These are phyloP conservation scores for Cygnus buccinator DNA, from an alignment of 2,113 vertebrate genomes.

Conservation along the genomic window DNA sequence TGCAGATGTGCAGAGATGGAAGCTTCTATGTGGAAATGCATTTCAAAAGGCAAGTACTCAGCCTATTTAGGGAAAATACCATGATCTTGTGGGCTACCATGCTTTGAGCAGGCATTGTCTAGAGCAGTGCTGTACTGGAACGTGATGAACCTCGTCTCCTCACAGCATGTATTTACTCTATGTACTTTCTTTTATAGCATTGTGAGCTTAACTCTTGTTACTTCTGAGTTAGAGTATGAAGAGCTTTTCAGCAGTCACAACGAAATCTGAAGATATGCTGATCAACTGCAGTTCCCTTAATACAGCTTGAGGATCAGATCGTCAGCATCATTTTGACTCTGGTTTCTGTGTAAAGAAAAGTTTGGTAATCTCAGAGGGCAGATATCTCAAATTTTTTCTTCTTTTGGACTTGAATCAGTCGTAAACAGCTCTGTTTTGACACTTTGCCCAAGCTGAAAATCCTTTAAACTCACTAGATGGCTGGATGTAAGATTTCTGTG, in stretches of 20 bases:
- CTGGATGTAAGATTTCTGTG: neutral
- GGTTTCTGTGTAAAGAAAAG: neutral
- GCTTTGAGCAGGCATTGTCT: neutral
- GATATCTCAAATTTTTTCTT: neutral
- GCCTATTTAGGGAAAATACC: neutral
- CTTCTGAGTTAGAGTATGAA: neutral
- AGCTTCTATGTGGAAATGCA: neutral
- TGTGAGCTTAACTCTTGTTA: neutral
- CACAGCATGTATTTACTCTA: neutral
- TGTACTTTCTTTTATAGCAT: neutral
- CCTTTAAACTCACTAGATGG: neutral
- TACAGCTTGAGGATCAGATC: neutral
- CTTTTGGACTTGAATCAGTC: neutral
- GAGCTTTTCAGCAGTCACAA: neutral
- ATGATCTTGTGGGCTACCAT: neutral
- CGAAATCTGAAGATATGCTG: neutral
- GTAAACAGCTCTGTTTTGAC: neutral
- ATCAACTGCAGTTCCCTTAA: neutral
- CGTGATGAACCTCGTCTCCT: accelerated
- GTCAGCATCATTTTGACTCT: neutral
- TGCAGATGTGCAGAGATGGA: neutral
- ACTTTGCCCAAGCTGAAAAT: neutral
- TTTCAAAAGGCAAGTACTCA: neutral
- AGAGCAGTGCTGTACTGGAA: neutral
- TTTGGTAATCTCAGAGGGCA: neutral